Conservation (phyloP, 2,113 vertebrate genomes). For the Microtus ochrogaster region DNA sequence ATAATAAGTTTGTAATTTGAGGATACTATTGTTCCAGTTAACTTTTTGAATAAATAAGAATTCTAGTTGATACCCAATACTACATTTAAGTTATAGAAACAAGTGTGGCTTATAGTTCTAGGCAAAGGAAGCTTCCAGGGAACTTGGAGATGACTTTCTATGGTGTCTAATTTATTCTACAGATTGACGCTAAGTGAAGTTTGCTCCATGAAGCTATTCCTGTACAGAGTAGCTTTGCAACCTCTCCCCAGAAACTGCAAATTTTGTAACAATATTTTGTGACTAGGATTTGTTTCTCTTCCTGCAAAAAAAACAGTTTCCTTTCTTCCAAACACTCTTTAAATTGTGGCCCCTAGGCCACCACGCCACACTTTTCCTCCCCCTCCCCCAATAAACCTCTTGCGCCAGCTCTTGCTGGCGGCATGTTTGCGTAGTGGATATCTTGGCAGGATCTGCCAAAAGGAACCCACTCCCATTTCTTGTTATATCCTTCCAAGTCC, state of each 20-base stretch:
- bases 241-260: background rate
- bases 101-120: background rate
- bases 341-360: background rate
- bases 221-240: background rate
- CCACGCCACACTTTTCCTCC: too few relatives aligned
- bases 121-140: background rate
- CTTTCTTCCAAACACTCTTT: background rate
- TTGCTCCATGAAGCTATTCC: background rate
- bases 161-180: background rate
- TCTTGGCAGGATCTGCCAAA: too few relatives aligned
- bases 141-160: background rate
- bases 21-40: conserved; percentile 13
- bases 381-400: too few relatives aligned
- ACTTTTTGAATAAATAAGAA: conserved; percentile 8
- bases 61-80: background rate
- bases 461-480: too few relatives aligned
- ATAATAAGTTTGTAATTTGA: conserved; percentile 23
- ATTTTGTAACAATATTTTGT: background rate
- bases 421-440: too few relatives aligned
- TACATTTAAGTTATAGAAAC: background rate
- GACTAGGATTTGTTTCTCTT: background rate
- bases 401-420: too few relatives aligned
- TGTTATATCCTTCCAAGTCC: too few relatives aligned
- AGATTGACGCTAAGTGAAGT: background rate
- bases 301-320: background rate